Evolutionary conservation across 2,797 vertebrate species (phyloP), one percentile per base, ranked within the genome.

Genomic region (Enteromius radiatus): DNA sequence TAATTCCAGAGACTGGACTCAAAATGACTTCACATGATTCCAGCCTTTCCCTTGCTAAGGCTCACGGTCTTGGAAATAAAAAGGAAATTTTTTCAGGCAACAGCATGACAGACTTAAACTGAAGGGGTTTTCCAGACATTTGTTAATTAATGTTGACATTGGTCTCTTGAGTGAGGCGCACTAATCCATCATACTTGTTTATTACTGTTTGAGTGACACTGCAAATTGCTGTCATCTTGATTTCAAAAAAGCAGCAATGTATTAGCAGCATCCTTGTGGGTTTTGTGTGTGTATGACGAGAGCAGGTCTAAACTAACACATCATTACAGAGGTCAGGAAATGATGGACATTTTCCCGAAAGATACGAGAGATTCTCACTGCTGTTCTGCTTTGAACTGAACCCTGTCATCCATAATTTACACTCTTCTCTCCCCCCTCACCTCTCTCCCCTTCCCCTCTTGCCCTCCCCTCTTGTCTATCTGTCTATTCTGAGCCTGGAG

Each of bases 301-400:
- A 43, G 7, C 14, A 26, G 52, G 23, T 28, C 52, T 77, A 23
- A 33, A 28, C 54, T 15, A 67, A 67, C 38, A 61, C 47, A 33
- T 28, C 49, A 75, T 56, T 41, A 52, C 10, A 59, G n/a, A 69
- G 76, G 76, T 80, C 8, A 77, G 75, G 67, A 80, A 69, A 38
- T 36, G 23, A n/a, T 33, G 56, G 67, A n/a, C 70, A 52, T 56
- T 78, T 69, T 81, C 17, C 21, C 65, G 33, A 33, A 45, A 64
- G 67, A 73, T 65, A 69, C 3, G 21, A 43, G 63, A 61, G 52
- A 79, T 63, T 49, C 52, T 47, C 75, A 49, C n/a, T 69, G 76
- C 84, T 64, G 83, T 85, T 89, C 86, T 79, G 88, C 91, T 89
- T 83, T 84, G 75, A 5, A 84, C 85, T 86, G 78, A 85, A 74